phyloP scores from a whole-genome alignment of 2,888 invertebrate species.

The Agrochola lychnidis region DNA sequence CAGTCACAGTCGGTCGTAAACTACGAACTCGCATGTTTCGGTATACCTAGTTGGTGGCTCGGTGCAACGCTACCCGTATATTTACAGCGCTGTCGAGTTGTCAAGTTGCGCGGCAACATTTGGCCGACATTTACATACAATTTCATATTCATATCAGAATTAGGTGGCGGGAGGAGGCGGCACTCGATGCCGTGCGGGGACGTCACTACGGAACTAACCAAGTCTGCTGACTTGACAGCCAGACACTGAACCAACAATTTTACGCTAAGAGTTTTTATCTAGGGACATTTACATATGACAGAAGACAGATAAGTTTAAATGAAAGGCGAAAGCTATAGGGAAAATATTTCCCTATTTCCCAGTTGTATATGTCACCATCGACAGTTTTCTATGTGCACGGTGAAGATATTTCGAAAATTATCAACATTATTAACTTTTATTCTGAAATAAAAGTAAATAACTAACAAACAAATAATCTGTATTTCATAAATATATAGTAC shows the following conservation, averaged over 20 bases:
- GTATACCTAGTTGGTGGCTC: constrained; percentile 80
- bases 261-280: constrained; percentile 49
- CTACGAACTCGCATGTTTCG: constrained; percentile 84
- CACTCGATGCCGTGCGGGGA: constrained; percentile 70
- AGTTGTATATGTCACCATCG: background rate
- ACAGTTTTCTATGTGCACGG: background rate
- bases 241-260: constrained; percentile 67
- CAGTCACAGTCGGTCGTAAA: constrained; percentile 78
- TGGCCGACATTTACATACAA: constrained; percentile 86
- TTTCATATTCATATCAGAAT: constrained; percentile 89
- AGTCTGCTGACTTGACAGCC: constrained; percentile 65
- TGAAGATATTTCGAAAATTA: background rate
- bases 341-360: constrained; percentile 1
- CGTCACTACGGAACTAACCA: constrained; percentile 70
- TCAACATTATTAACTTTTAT: background rate
- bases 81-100: constrained; percentile 86
- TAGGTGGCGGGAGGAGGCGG: constrained; percentile 78
- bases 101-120: constrained; percentile 85
- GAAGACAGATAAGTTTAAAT: constrained; percentile 23
- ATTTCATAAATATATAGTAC: background rate
- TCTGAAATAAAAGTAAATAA: background rate
- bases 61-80: constrained; percentile 82
- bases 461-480: background rate
- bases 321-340: constrained; percentile 7
- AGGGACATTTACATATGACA: constrained; percentile 48